Evolutionary conservation across 37 sponge, comb jelly and placozoan genomes (phyloP).

Genomic region (Geodia barretti): DNA sequence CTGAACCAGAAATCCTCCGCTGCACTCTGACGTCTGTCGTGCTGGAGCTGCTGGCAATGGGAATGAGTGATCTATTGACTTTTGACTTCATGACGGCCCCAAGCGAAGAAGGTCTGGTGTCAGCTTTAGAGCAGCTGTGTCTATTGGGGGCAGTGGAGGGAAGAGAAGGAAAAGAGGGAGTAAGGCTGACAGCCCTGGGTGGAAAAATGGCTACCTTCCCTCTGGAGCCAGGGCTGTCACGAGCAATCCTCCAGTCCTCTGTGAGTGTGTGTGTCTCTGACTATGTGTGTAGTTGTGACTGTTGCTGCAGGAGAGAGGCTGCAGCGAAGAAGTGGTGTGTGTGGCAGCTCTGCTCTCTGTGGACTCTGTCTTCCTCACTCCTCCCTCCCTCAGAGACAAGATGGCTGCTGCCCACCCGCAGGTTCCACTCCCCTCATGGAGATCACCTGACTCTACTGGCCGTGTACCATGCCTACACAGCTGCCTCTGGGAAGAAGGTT

Average conservation of each 20-base stretch:
- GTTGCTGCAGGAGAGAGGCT: constrained; percentile 22
- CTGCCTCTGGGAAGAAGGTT: constrained; percentile 79
- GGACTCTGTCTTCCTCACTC: constrained; percentile 86
- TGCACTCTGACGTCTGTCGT: constrained; percentile 81
- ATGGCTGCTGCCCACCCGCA: constrained; percentile 46
- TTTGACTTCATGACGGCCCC: constrained; percentile 96
- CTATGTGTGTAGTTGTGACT: not conserved
- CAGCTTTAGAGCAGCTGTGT: constrained; percentile 81
- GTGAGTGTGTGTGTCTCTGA: too few species aligned
- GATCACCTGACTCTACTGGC: constrained; percentile 90
- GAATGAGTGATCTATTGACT: constrained; percentile 70
- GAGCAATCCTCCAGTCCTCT: constrained; percentile 41
- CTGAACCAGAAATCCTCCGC: constrained; percentile 92
- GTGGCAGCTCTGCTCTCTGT: constrained; percentile 88
- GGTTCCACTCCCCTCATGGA: constrained; percentile 80
- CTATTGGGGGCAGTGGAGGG: constrained; percentile 73
- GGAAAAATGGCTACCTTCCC: constrained; percentile 80
- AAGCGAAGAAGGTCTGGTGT: constrained; percentile 58
- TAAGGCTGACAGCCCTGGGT: constrained; percentile 80
- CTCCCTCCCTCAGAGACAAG: constrained; percentile 72
- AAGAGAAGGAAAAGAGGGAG: constrained; percentile 14
- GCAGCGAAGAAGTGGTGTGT: constrained; percentile 76
- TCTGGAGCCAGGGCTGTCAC: constrained; percentile 78
- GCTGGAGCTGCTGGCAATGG: constrained; percentile 86
- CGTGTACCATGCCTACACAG: constrained; percentile 67